A percentile compares a stretch with the other conserved stretches of the same genome.
Conservation (phyloP, 1,140 invertebrate genomes). For the Liolophura sinensis region DNA sequence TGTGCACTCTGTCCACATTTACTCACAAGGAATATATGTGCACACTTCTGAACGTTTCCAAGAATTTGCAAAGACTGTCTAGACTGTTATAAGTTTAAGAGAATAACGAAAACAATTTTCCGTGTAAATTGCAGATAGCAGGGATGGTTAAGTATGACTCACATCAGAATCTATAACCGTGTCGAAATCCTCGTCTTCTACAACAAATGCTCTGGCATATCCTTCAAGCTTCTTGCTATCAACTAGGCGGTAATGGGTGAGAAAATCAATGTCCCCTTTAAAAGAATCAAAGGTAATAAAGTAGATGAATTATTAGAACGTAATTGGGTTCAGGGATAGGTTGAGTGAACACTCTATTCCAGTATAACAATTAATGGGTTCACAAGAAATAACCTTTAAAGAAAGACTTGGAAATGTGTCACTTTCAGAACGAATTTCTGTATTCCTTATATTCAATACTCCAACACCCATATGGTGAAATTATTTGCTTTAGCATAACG, state of each 20-base stretch:
- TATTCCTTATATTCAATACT: no score
- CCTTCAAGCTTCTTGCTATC: constrained; percentile 48
- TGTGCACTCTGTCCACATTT: no score
- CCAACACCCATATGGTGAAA: no score
- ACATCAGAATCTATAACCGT: constrained; percentile 45
- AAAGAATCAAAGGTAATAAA: constrained; percentile 27
- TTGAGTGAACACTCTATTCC: no score
- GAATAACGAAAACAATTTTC: neutral
- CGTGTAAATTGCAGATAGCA: neutral
- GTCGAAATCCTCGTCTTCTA: constrained; percentile 56
- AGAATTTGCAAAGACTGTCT: no score
- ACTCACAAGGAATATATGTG: no score
- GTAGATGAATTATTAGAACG: neutral
- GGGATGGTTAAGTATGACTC: neutral
- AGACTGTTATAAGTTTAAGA: neutral
- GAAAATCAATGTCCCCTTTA: constrained; percentile 48
- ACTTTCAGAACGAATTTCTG: neutral
- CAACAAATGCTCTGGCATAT: constrained; percentile 54
- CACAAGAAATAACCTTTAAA: no score
- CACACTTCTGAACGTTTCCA: no score
- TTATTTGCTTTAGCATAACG: no score
- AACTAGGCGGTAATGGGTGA: constrained; percentile 53
- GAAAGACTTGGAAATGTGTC: neutral
- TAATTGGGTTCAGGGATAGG: neutral
- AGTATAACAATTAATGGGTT: no score